Conservation (phyloP, 2,797 vertebrate species). For the Threskiornis aethiopicus region DNA sequence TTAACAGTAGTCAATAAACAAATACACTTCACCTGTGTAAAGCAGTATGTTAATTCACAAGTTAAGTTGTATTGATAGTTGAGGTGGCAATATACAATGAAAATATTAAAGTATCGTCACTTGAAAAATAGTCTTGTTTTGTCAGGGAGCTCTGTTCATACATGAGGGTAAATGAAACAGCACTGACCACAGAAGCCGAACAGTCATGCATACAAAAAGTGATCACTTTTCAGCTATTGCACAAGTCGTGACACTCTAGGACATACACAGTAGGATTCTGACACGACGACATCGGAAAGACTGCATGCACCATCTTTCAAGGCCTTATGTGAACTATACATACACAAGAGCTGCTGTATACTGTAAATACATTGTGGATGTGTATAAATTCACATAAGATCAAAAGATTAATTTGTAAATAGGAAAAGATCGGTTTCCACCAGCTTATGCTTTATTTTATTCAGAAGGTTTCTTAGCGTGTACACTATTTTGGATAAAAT, state of each 20-base stretch:
- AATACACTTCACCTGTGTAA: background rate
- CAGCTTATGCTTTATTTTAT: slow-evolving; percentile 83
- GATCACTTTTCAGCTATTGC: slow-evolving; percentile 53
- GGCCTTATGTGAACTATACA: slow-evolving; percentile 37
- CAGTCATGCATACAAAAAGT: background rate
- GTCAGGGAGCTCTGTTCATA: background rate
- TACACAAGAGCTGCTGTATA: background rate
- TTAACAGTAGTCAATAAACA: slow-evolving; percentile 21
- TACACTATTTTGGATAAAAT: slow-evolving; percentile 84
- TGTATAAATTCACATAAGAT: slow-evolving; percentile 47
- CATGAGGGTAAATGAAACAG: background rate
- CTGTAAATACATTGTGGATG: slow-evolving; percentile 1
- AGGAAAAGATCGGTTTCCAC: slow-evolving; percentile 37
- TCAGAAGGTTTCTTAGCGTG: slow-evolving; percentile 72
- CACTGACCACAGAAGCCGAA: background rate
- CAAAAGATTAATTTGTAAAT: slow-evolving; percentile 7
- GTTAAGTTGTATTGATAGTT: background rate
- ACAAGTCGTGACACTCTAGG: slow-evolving; percentile 19
- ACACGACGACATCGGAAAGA: background rate
- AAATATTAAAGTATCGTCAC: background rate
- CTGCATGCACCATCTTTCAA: slow-evolving; percentile 32
- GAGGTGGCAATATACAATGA: background rate
- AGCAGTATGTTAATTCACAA: slow-evolving; percentile 5
- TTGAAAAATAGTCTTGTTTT: background rate
- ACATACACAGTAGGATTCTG: slow-evolving; percentile 4